Base-by-base conservation (phyloP, 1,140 invertebrate genomes). In the Globodera ellingtonae region DNA sequence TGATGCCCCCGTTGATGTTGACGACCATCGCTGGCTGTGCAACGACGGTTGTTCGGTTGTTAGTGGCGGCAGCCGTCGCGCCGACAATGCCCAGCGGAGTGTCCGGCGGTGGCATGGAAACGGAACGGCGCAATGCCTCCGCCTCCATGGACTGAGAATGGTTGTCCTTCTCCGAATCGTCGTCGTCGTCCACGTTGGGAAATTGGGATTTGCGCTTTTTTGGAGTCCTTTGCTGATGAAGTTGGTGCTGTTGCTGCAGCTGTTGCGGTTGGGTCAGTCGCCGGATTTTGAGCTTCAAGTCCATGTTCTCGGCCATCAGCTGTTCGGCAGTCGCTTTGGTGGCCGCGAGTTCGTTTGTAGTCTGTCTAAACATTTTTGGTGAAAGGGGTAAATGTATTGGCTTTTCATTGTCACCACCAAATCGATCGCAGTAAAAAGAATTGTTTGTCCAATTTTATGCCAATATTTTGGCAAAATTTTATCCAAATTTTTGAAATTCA, bases 91-190 rank as follows among this genome's bases (percentile, higher is more conserved):
- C 47, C 44, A 44, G 44, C 47, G 75, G 75, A 67, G 67, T 67
- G n/a, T 76, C 75, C 62, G 62, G 59, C 62, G 75, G 75, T 44
- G 75, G 75, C 59, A 76, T 62, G 21, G 75, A 76, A 18, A 76
- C 35, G 9, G 75, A 76, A 67, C 75, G 75, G 47, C 75, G 75
- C 0, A 76, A 13, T 15, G 72, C 18, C 46, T 3, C 15, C 18
- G 72, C 52, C 5, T 74, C 62, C 10, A 24, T 13, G 47, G 9
- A 1, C 44, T 8, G 3, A 21, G 48, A 50, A 72, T 72, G 56
- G 6, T 52, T 44, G 15, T 3, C 62, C 24, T 24, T 35, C 24
- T 74, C 62, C 9, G 10, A 3, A 15, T 62, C 13, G 21, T 62
- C 24, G 8, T 47, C 52, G 4, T 47, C 62, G 35, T n/a, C n/a